Base-by-base conservation (phyloP, 2,888 invertebrate genomes). In the Pandemis cinnamomeana region DNA sequence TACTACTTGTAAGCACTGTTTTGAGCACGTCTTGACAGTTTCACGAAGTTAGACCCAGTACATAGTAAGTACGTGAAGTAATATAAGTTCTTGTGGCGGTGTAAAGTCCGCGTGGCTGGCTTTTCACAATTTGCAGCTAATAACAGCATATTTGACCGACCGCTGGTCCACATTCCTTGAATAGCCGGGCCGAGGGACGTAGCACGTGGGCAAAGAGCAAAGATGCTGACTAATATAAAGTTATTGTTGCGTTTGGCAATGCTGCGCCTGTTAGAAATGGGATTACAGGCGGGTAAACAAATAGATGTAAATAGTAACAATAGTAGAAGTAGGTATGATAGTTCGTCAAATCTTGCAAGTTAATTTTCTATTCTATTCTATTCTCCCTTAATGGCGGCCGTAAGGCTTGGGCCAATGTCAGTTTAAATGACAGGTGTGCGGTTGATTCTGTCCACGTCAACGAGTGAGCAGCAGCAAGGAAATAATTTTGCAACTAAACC, bases 51-150 rank as follows among this genome's bases (percentile, higher is more conserved):
- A 20, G 15, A 20, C 44, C 7, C 48, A 7, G n/a, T 27, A 48
- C 48, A 36, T 48, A 48, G 13, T 48, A 27, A n/a, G 13, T 53
- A 53, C 10, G 64, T 53, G 51, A 70, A 41, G 73, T 66, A 60
- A 73, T 70, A 70, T 42, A 60, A 69, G 68, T 69, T 70, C 73
- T 64, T 73, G 73, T 27, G 73, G 73, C 48, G 69, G 44, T 73
- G 27, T 60, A 42, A 70, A 69, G 27, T 48, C 51, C 69, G 73
- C 73, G 69, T 73, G 69, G 64, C 60, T 64, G 73, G 60, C 58
- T 64, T 70, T 66, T 73, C 73, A 60, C 69, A 73, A 73, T 73
- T 73, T 70, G 60, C 51, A 58, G 73, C 73, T 73, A 73, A 73
- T 73, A 73, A 60, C 73, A 69, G 73, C 58, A 73, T 73, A 73